These are phyloP conservation scores for Trematomus loennbergii DNA, from an alignment of 2,113 vertebrate genomes.

Conservation along the genomic window DNA sequence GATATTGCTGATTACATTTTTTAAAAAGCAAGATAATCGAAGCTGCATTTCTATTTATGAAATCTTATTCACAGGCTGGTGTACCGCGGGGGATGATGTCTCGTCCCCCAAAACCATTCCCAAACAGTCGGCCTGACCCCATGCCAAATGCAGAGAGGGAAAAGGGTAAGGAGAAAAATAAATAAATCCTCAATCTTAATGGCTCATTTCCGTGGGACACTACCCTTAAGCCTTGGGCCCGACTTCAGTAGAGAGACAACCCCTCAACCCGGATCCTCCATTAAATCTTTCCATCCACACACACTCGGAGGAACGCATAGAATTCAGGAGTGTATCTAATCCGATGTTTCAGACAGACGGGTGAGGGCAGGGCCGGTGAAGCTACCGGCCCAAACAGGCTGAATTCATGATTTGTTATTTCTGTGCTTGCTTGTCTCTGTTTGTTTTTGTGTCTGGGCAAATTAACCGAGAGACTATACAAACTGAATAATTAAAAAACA, in stretches of 20 bases:
- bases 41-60: slow-evolving; percentile 68
- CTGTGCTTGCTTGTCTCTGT: background rate
- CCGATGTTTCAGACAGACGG: slow-evolving; percentile 53
- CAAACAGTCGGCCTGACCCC: slow-evolving; percentile 66
- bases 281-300: slow-evolving; percentile 43
- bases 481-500: slow-evolving; percentile 8
- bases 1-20: slow-evolving; percentile 70
- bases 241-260: slow-evolving; percentile 62
- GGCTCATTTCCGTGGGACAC: slow-evolving; percentile 81
- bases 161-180: slow-evolving; percentile 75
- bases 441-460: slow-evolving; percentile 29
- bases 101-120: slow-evolving; percentile 63
- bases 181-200: slow-evolving; percentile 80
- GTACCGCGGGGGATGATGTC: slow-evolving; percentile 30
- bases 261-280: slow-evolving; percentile 35
- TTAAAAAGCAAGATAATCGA: slow-evolving; percentile 64
- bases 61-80: slow-evolving; percentile 56
- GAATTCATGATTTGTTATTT: slow-evolving; percentile 27
- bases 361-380: slow-evolving; percentile 34
- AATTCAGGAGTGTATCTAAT: slow-evolving; percentile 62
- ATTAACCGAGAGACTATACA: background rate
- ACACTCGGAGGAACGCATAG: slow-evolving; percentile 21
- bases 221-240: slow-evolving; percentile 67
- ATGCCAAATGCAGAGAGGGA: slow-evolving; percentile 60
- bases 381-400: background rate